Conservation (phyloP, 2,888 invertebrate species). For the Synergus gifuensis region DNA sequence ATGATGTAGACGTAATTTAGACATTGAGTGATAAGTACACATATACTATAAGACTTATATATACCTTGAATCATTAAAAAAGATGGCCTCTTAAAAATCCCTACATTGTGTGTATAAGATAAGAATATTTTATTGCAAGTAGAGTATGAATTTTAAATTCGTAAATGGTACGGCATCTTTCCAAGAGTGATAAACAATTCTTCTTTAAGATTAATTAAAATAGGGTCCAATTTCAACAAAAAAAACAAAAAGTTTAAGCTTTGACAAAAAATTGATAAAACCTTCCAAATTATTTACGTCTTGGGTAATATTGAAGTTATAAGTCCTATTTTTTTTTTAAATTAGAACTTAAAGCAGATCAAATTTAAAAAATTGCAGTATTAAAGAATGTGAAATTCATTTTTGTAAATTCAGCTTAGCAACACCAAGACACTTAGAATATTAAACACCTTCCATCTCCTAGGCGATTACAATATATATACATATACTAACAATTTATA, state of each 20-base stretch:
- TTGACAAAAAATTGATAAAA: background rate
- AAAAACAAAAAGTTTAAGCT: background rate
- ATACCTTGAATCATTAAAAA: constrained; percentile 1
- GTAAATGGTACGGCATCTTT: background rate
- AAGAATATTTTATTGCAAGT: background rate
- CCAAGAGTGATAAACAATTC: background rate
- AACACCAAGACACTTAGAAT: constrained; percentile 65
- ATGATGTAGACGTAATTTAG: background rate
- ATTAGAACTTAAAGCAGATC: background rate
- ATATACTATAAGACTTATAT: constrained; percentile 1
- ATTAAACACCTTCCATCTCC: constrained; percentile 45
- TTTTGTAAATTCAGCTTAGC: constrained; percentile 55
- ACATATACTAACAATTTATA: constrained; percentile 48
- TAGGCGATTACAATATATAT: constrained; percentile 36
- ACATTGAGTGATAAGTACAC: background rate
- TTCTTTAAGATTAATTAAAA: background rate
- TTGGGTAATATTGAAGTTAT: too few relatives aligned
- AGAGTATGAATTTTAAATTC: background rate
- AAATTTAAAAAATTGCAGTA: background rate
- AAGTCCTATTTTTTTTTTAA: too few relatives aligned
- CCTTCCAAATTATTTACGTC: background rate
- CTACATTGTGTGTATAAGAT: background rate
- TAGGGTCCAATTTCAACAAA: background rate
- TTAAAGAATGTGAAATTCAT: background rate
- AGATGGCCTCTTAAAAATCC: background rate